Percentiles rank a stretch among this genome's conserved stretches.
Conservation (phyloP, 2,888 invertebrate species). For the Polia nebulosa region DNA sequence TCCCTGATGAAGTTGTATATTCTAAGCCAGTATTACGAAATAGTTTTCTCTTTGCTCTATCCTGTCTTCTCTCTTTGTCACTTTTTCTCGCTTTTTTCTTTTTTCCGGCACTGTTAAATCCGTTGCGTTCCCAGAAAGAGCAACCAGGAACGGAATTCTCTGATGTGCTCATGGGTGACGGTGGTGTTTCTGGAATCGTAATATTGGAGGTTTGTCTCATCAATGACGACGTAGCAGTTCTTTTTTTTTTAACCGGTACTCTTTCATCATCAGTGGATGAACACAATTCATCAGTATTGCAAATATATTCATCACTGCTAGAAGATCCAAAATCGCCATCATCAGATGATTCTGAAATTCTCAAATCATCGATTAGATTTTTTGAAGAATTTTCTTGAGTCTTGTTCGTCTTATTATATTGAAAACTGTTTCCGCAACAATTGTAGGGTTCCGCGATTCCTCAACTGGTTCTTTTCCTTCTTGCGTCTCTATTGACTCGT, state of each 20-base stretch:
- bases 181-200: slow-evolving; percentile 24
- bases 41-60: slow-evolving; percentile 33
- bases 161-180: slow-evolving; percentile 17
- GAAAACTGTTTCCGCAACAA: slow-evolving; percentile 25
- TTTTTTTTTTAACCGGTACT: slow-evolving; percentile 31
- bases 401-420: slow-evolving; percentile 33
- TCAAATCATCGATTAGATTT: slow-evolving; percentile 30
- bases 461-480: slow-evolving; percentile 36
- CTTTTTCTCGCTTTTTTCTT: slow-evolving; percentile 32
- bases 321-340: slow-evolving; percentile 47
- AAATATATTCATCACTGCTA: slow-evolving; percentile 46
- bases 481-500: slow-evolving; percentile 11
- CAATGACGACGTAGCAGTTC: slow-evolving; percentile 34
- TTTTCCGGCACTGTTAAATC: slow-evolving; percentile 29
- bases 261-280: slow-evolving; percentile 45
- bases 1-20: slow-evolving; percentile 26
- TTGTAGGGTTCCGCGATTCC: slow-evolving; percentile 25
- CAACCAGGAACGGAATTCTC: slow-evolving; percentile 23
- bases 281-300: slow-evolving; percentile 38
- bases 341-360: slow-evolving; percentile 30
- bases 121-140: slow-evolving; percentile 28
- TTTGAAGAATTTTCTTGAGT: slow-evolving; percentile 33
- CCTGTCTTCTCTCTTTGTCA: slow-evolving; percentile 38
- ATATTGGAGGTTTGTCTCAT: slow-evolving; percentile 22
- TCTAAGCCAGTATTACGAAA: slow-evolving; percentile 32